phyloP scores from a whole-genome alignment of 2,888 invertebrate genomes.

The Mimas tiliae region DNA sequence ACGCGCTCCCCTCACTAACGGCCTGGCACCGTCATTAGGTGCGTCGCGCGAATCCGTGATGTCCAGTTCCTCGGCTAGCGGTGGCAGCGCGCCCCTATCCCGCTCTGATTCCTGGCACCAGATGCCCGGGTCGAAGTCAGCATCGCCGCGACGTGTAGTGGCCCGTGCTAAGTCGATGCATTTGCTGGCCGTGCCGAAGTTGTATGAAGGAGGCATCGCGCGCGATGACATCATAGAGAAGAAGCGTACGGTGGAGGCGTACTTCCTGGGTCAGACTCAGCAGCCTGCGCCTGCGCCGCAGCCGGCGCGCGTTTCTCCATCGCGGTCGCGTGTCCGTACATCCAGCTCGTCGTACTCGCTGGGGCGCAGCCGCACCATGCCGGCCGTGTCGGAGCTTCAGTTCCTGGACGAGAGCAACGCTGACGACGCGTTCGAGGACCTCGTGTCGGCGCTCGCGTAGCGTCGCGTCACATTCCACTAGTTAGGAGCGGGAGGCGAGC shows the following conservation, averaged over 20 bases:
- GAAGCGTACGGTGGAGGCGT: conserved; percentile 89
- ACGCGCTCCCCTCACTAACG: conserved; percentile 40
- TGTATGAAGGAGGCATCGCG: conserved; percentile 91
- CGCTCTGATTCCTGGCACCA: conserved; percentile 94
- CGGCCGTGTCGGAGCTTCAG: conserved; percentile 87
- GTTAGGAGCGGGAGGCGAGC: conserved; percentile 74
- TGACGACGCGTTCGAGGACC: conserved; percentile 94
- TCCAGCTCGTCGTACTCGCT: conserved; percentile 82
- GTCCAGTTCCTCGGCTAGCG: conserved; percentile 65
- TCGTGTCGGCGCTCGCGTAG: conserved; percentile 87
- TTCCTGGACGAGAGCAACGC: conserved; percentile 92
- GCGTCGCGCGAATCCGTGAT: conserved; percentile 67
- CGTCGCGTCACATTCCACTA: conserved; percentile 76
- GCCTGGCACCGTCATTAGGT: conserved; percentile 58
- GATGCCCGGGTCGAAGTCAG: conserved; percentile 72
- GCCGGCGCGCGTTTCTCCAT: conserved; percentile 40
- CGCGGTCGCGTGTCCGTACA: conserved; percentile 64
- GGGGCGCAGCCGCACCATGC: conserved; percentile 91
- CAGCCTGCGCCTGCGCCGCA: conserved; percentile 49
- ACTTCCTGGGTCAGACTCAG: conserved; percentile 81
- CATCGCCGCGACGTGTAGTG: conserved; percentile 73
- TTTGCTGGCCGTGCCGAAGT: conserved; percentile 89
- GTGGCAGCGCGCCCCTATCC: conserved; percentile 58
- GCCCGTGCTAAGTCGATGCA: conserved; percentile 90
- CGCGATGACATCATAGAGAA: conserved; percentile 88